phyloP scores from a whole-genome alignment of 2,888 invertebrate genomes.

The Drosophila merina region DNA sequence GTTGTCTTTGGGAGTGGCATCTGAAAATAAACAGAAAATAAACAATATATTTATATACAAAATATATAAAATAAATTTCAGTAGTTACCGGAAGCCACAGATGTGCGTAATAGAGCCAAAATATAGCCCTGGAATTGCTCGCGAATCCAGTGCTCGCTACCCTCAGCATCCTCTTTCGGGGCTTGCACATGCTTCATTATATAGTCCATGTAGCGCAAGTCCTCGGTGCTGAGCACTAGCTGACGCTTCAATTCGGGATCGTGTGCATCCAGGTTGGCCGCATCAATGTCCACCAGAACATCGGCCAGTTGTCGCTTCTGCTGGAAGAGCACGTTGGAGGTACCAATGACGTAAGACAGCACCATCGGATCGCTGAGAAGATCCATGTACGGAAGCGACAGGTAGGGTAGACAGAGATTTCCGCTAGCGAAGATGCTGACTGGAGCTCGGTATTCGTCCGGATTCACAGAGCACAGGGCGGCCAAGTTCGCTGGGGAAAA shows the following conservation, averaged over 20 bases:
- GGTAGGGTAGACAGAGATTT: conserved; percentile 96
- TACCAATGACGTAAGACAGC: conserved; percentile 94
- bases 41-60: neutral
- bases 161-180: conserved; percentile 90
- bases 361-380: conserved; percentile 94
- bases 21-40: conserved; percentile 70
- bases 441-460: conserved; percentile 92
- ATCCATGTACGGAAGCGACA: conserved; percentile 97
- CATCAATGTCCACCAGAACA: conserved; percentile 95
- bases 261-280: conserved; percentile 91
- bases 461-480: conserved; percentile 80
- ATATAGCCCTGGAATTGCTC: conserved; percentile 96
- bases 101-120: conserved; percentile 91
- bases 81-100: conserved; percentile 80
- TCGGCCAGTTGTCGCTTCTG: conserved; percentile 97
- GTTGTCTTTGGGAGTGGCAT: conserved; percentile 89
- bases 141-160: conserved; percentile 98
- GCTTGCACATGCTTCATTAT: conserved; percentile 91
- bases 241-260: conserved; percentile 92
- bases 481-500: conserved; percentile 76
- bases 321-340: conserved; percentile 99
- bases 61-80: neutral
- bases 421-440: conserved; percentile 94
- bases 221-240: conserved; percentile 96
- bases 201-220: conserved; percentile 97